Percentiles rank a stretch among this genome's conserved stretches.
Evolutionary conservation across 2,797 vertebrate genomes (phyloP).

Genomic region (Enteromius radiatus): DNA sequence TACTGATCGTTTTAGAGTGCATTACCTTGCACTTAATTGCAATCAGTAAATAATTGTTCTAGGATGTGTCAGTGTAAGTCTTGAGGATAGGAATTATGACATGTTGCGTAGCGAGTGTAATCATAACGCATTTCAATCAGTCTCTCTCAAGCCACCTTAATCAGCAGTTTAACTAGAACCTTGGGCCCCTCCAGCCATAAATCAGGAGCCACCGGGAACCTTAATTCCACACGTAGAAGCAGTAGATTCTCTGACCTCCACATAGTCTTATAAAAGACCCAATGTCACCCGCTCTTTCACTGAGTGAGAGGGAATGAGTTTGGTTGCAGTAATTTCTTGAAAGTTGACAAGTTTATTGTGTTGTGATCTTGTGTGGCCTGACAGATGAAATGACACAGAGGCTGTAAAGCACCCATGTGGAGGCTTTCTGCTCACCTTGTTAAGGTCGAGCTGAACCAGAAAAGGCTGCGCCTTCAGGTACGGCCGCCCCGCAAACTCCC

Average conservation of each 20-base stretch:
- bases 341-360: constrained; percentile 68
- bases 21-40: constrained; percentile 40
- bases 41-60: constrained; percentile 55
- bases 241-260: constrained; percentile 61
- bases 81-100: constrained; percentile 48
- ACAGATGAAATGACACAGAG: constrained; percentile 62
- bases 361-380: constrained; percentile 58
- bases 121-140: constrained; percentile 69
- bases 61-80: constrained; percentile 46
- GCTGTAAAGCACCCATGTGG: constrained; percentile 58
- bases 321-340: constrained; percentile 65
- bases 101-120: constrained; percentile 60
- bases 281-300: constrained; percentile 59
- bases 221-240: constrained; percentile 60
- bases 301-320: constrained; percentile 63
- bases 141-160: constrained; percentile 63
- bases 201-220: constrained; percentile 54
- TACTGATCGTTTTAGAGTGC: neutral
- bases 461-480: constrained; percentile 40
- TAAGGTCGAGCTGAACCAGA: constrained; percentile 54
- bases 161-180: constrained; percentile 68
- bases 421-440: constrained; percentile 58
- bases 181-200: constrained; percentile 58
- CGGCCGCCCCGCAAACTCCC: constrained; percentile 37
- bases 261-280: constrained; percentile 63